Conservation (phyloP, 2,888 invertebrate species). For the Ditula angustiorana region DNA sequence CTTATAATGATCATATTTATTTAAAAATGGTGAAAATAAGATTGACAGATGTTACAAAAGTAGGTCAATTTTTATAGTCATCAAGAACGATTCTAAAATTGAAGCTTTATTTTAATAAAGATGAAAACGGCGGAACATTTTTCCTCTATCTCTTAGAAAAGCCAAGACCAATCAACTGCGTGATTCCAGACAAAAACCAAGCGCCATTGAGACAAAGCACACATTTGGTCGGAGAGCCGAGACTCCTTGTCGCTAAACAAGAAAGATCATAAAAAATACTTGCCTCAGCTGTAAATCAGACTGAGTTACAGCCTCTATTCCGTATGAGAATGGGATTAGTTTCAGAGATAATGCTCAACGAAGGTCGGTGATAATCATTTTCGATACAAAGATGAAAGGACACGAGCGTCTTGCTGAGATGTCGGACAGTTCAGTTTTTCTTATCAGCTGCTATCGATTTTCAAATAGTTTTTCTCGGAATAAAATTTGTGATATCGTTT, state of each 20-base stretch:
- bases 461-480: slow-evolving; percentile 19
- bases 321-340: slow-evolving; percentile 33
- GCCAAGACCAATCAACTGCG: neutral
- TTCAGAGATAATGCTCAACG: slow-evolving; percentile 19
- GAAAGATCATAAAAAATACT: slow-evolving; percentile 32
- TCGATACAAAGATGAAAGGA: slow-evolving; percentile 14
- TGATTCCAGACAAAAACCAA: neutral
- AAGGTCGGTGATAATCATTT: slow-evolving; percentile 10
- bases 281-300: slow-evolving; percentile 32
- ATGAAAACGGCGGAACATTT: neutral
- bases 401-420: neutral
- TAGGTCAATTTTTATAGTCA: too few species aligned
- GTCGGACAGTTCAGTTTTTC: slow-evolving; percentile 5
- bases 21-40: too few species aligned
- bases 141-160: neutral
- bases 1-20: too few species aligned
- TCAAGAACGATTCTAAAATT: too few species aligned
- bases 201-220: neutral
- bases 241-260: slow-evolving; percentile 26
- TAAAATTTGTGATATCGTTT: neutral
- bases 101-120: too few species aligned
- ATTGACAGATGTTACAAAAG: too few species aligned
- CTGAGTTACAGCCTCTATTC: slow-evolving; percentile 26
- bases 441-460: slow-evolving; percentile 18
- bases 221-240: neutral